phyloP scores from a whole-genome alignment of 2,113 vertebrate species.

The Glaucidium brasilianum region DNA sequence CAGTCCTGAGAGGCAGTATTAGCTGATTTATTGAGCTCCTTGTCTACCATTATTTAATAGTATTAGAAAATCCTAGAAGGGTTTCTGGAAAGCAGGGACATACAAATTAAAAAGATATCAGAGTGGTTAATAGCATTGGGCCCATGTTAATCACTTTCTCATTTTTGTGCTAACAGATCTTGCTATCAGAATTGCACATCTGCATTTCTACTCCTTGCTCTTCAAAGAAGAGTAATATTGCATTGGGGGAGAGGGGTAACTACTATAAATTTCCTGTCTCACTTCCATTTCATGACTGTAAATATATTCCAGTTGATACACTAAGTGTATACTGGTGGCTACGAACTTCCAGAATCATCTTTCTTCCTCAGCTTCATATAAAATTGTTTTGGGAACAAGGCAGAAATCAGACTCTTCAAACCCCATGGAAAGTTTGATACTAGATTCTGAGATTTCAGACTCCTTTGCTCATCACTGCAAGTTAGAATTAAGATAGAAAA shows the following conservation, averaged over 20 bases:
- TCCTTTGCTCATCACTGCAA: not conserved
- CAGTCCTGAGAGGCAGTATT: not conserved
- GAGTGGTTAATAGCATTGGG: not conserved
- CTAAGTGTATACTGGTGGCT: not conserved
- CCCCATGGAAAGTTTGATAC: not conserved
- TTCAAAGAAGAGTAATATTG: conserved; percentile 2
- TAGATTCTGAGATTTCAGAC: not conserved
- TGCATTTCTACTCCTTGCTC: not conserved
- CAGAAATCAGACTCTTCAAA: not conserved
- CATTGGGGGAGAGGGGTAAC: not conserved
- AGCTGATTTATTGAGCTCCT: not conserved
- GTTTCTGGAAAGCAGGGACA: not conserved
- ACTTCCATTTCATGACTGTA: not conserved
- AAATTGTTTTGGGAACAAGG: not conserved
- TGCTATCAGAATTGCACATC: not conserved
- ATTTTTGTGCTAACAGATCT: conserved; percentile 12
- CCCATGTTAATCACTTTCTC: not conserved
- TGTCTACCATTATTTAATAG: not conserved
- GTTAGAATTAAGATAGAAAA: not conserved
- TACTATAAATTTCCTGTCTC: not conserved
- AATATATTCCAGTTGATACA: not conserved
- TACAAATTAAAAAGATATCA: not conserved
- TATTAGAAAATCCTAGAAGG: not conserved
- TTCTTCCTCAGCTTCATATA: not conserved
- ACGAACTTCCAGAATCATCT: not conserved